These are phyloP conservation scores for Typhlichthys eigenmanni DNA, from an alignment of 2,797 vertebrate genomes.

Conservation along the genomic window DNA sequence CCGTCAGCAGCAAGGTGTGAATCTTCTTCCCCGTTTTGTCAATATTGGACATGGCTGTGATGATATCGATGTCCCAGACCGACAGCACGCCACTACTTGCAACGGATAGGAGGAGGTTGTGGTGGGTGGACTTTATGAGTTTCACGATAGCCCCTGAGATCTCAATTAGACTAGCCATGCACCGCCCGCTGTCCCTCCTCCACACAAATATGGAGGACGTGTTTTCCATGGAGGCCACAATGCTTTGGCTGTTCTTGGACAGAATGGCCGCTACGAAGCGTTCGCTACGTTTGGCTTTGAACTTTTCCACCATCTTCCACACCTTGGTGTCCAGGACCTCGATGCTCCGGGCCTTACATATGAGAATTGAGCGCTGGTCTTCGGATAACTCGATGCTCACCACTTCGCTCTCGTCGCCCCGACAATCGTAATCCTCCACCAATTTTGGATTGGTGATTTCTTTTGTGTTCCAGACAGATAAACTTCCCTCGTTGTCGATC, in stretches of 20 bases:
- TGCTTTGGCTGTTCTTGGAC: slow-evolving; percentile 95
- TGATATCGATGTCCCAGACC: slow-evolving; percentile 99
- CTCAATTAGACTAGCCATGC: slow-evolving; percentile 98
- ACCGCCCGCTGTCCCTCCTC: slow-evolving; percentile 96
- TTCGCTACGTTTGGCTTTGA: slow-evolving; percentile 95
- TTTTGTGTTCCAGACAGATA: slow-evolving; percentile 97
- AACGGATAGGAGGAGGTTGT: slow-evolving; percentile 94
- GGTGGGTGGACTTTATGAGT: slow-evolving; percentile 95
- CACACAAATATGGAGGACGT: slow-evolving; percentile 98
- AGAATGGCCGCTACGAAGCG: slow-evolving; percentile 93
- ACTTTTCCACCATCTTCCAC: slow-evolving; percentile 98
- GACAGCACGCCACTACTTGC: slow-evolving; percentile 97
- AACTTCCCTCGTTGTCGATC: slow-evolving; percentile 96
- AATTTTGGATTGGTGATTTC: slow-evolving; percentile 90
- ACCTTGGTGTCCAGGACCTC: slow-evolving; percentile 92
- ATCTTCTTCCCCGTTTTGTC: slow-evolving; percentile 98
- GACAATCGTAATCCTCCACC: slow-evolving; percentile 96
- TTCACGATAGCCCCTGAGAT: slow-evolving; percentile 97
- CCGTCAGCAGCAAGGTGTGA: slow-evolving; percentile 87
- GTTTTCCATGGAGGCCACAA: slow-evolving; percentile 98
- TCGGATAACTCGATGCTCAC: slow-evolving; percentile 94
- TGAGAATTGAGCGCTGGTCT: slow-evolving; percentile 95
- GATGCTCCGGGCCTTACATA: slow-evolving; percentile 95
- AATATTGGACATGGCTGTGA: slow-evolving; percentile 99
- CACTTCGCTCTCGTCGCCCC: slow-evolving; percentile 92